Base-by-base conservation (phyloP, 2,113 vertebrate species). In the Rhinichthys klamathensis region DNA sequence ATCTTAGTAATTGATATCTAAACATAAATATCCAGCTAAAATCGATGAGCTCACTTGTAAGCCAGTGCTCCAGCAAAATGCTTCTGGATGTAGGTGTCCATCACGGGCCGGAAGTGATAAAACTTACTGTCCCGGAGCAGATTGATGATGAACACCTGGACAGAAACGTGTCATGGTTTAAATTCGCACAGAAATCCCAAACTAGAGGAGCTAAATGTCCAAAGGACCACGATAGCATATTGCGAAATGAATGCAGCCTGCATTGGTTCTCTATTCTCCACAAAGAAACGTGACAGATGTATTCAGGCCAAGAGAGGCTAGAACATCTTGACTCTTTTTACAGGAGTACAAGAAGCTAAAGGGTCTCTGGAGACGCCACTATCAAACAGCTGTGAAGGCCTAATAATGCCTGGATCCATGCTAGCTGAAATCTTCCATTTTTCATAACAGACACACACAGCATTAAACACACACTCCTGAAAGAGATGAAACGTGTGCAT, bases 31-130 rank as follows among this genome's bases (percentile, higher is more conserved):
- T 82, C 1, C 27, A 13, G 44, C 13, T 1, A 51, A 69, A 60
- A n/a, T 10, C 3, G 56, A 30, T 6, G 6, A 63, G 88, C 96
- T 93, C 93, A 99, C 98, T 98, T 99, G 93, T 99, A 99, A 82
- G 98, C 98, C 92, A 99, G 88, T 0, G 98, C 98, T 85, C 98
- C 98, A 75, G 98, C 98, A 85, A 99, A 99, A 92, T 99, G 98
- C 90, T 99, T 99, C 93, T 98, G 97, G 91, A 99, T 99, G 75
- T 99, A 99, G 0, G 96, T 98, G 93, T 99, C 98, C 97, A 99
- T 98, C 80, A 99, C 98, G 0, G 98, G 97, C 67, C 97, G 95
- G 93, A 99, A 99, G 91, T 99, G 97, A 90, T 96, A 98, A 88
- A 97, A 99, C 90, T 99, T 99, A 95, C 97, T 98, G 94, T 99